A percentile compares a stretch with the other conserved stretches of the same genome.
Evolutionary conservation across 2,888 invertebrate species (phyloP).

Genomic region (Sesia bembeciformis): DNA sequence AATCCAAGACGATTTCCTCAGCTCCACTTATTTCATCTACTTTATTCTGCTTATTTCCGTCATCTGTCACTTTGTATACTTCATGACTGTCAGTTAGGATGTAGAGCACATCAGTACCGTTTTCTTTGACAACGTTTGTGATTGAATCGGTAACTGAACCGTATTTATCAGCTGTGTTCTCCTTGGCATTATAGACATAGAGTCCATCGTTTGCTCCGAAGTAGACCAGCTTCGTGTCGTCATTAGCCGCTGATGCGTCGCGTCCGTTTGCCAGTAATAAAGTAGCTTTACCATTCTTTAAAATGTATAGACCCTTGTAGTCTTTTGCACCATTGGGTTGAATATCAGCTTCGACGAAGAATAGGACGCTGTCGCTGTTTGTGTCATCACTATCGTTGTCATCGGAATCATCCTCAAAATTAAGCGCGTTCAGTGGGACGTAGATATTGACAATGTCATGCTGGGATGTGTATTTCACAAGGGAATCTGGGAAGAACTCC

Average conservation of each 20-base stretch:
- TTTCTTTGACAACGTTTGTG: conserved; percentile 30
- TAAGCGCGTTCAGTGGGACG: conserved; percentile 26
- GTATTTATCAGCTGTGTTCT: conserved; percentile 31
- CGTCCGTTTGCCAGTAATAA: conserved; percentile 31
- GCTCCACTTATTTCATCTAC: conserved; percentile 30
- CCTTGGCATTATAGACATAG: conserved; percentile 24
- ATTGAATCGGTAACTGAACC: conserved; percentile 35
- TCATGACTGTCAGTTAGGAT: conserved; percentile 8
- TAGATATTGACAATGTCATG: conserved; percentile 28
- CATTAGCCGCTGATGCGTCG: conserved; percentile 24
- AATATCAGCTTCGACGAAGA: conserved; percentile 28
- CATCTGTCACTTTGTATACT: conserved; percentile 7
- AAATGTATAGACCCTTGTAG: conserved; percentile 27
- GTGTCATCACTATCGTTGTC: conserved; percentile 9
- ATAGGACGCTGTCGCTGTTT: conserved; percentile 9
- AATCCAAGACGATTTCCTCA: conserved; percentile 39
- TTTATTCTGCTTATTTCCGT: conserved; percentile 26
- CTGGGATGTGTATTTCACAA: conserved; percentile 20
- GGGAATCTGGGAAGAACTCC: conserved; percentile 19
- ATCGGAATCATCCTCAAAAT: conserved; percentile 19
- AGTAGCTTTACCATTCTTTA: conserved; percentile 17
- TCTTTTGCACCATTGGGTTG: conserved; percentile 14
- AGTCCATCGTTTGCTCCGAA: conserved; percentile 38
- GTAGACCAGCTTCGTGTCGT: conserved; percentile 23
- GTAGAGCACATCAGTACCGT: conserved; percentile 16